Percentiles rank a stretch among this genome's conserved stretches.
phyloP scores from a whole-genome alignment of 2,888 invertebrate species.

The Balanococcus diminutus region DNA sequence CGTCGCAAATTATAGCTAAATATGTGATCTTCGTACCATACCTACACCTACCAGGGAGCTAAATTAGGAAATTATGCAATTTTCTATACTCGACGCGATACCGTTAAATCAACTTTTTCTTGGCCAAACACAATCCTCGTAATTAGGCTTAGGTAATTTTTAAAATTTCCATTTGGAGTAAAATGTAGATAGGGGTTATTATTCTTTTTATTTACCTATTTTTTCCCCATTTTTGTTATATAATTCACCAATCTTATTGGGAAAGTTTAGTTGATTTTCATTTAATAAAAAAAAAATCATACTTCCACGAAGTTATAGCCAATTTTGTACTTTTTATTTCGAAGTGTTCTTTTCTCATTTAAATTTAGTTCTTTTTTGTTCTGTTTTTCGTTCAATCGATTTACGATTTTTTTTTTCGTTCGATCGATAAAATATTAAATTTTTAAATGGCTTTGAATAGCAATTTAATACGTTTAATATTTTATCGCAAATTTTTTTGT shows the following conservation, averaged over 20 bases:
- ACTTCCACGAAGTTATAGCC: conserved; percentile 24
- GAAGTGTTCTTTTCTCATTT: conserved; percentile 30
- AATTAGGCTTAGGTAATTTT: conserved; percentile 40
- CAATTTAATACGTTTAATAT: conserved; percentile 39
- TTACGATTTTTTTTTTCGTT: conserved; percentile 5
- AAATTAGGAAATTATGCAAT: not conserved
- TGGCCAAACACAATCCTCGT: conserved; percentile 39
- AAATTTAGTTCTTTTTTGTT: not conserved
- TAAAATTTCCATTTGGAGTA: conserved; percentile 39
- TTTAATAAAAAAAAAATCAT: conserved; percentile 6
- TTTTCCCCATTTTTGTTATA: conserved; percentile 34
- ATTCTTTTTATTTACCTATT: not conserved
- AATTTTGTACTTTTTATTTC: conserved; percentile 42
- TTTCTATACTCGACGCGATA: conserved; percentile 18
- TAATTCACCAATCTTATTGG: conserved; percentile 4
- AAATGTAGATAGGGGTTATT: conserved; percentile 44
- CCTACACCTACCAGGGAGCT: not conserved
- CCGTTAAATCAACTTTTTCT: not conserved
- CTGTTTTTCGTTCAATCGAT: conserved; percentile 19
- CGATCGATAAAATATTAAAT: conserved; percentile 33
- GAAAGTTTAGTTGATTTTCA: conserved; percentile 6
- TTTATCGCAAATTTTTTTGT: conserved; percentile 1
- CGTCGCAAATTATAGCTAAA: not conserved
- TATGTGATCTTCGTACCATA: conserved; percentile 3
- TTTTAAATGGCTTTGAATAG: conserved; percentile 25